A percentile compares a stretch with the other conserved stretches of the same genome.
Conservation (phyloP, 2,888 invertebrate genomes). For the Heliothis peltigera region DNA sequence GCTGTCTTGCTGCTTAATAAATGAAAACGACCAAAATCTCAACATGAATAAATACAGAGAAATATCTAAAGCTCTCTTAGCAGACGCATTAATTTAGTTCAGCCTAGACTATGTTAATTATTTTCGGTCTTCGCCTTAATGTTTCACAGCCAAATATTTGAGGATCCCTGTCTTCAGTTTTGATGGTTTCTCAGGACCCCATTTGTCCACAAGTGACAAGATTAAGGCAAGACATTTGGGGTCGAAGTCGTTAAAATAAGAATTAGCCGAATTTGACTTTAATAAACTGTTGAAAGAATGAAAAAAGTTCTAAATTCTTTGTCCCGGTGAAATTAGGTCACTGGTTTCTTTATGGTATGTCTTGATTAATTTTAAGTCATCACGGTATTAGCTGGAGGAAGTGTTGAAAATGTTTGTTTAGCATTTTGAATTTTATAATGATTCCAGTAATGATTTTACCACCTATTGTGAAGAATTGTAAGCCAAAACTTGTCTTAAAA, state of each 20-base stretch:
- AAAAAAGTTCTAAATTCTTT: slow-evolving; percentile 14
- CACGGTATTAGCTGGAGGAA: background rate
- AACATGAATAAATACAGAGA: slow-evolving; percentile 6
- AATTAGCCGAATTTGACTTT: slow-evolving; percentile 37
- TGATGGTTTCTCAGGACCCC: slow-evolving; percentile 10
- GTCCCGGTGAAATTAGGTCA: slow-evolving; percentile 29
- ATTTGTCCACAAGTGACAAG: slow-evolving; percentile 18
- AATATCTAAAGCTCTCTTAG: slow-evolving; percentile 14
- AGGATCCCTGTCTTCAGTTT: background rate
- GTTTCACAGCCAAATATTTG: slow-evolving; percentile 5
- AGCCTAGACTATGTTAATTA: slow-evolving; percentile 22
- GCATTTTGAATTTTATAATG: background rate
- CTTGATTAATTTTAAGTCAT: slow-evolving; percentile 3
- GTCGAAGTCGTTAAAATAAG: slow-evolving; percentile 31
- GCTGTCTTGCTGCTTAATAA: background rate
- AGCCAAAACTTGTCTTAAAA: no score
- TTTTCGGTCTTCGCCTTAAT: slow-evolving; percentile 7
- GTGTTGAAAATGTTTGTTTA: background rate
- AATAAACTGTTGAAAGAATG: slow-evolving; percentile 18
- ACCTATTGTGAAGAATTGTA: no score
- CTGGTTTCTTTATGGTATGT: slow-evolving; percentile 5
- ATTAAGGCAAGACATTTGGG: slow-evolving; percentile 14
- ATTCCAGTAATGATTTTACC: no score
- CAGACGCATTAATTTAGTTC: background rate
- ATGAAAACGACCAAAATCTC: slow-evolving; percentile 1